Percentiles rank a stretch among this genome's conserved stretches.
Conservation (phyloP, 2,113 vertebrate species). For the Uria lomvia region DNA sequence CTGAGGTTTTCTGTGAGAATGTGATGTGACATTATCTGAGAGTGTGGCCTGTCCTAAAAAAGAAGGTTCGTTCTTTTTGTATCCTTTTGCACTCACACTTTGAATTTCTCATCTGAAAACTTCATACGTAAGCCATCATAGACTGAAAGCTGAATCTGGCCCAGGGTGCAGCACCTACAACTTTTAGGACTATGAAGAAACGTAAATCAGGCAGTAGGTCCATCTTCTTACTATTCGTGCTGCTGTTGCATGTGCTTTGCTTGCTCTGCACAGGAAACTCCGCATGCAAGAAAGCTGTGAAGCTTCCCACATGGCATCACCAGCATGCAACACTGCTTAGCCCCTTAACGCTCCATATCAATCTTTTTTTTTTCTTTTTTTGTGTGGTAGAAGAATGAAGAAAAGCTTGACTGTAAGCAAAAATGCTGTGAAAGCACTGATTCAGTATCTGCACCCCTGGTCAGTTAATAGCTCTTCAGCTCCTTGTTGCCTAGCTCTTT, state of each 20-base stretch:
- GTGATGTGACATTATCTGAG: neutral
- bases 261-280: neutral
- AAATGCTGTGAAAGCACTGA: neutral
- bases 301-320: neutral
- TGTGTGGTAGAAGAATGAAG: neutral
- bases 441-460: neutral
- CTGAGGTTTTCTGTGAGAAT: neutral
- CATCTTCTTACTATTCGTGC: no score
- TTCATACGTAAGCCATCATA: neutral
- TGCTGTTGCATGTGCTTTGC: neutral
- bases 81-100: neutral
- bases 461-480: neutral
- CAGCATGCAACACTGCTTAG: neutral
- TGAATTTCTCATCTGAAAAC: neutral
- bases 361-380: neutral
- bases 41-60: neutral
- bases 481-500: neutral
- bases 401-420: neutral
- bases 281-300: neutral
- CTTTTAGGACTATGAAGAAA: neutral
- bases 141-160: neutral
- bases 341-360: neutral
- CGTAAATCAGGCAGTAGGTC: neutral
- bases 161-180: neutral
- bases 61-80: neutral